phyloP scores from a whole-genome alignment of 2,797 vertebrate species.

The Chanos chanos region DNA sequence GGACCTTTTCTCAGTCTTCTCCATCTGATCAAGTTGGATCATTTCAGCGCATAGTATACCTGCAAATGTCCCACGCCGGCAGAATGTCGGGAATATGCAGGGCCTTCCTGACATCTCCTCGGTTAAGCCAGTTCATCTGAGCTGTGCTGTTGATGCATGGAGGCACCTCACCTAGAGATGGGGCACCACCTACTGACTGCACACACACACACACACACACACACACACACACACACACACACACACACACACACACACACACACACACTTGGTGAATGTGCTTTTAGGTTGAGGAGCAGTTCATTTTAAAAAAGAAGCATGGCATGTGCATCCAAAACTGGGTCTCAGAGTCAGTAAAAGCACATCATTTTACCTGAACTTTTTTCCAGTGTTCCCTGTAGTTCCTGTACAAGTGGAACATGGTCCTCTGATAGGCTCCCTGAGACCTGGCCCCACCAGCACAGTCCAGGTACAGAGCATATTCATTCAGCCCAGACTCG shows the following conservation, averaged over 20 bases:
- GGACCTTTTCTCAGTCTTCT: too few relatives aligned
- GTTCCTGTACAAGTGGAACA: conserved; percentile 65
- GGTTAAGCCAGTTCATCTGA: conserved; percentile 70
- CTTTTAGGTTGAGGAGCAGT: neutral
- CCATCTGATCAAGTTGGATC: too few relatives aligned
- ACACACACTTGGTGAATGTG: neutral
- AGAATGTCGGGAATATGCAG: conserved; percentile 68
- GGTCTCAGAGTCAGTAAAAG: too few relatives aligned
- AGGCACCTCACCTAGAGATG: conserved; percentile 51
- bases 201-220: neutral
- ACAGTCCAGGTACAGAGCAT: conserved; percentile 73
- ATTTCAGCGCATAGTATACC: conserved; percentile 41
- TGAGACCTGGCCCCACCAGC: conserved; percentile 47
- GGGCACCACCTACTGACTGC: conserved; percentile 23
- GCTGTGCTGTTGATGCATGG: conserved; percentile 74
- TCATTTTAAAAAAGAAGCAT: neutral
- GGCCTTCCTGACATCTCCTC: conserved; percentile 71
- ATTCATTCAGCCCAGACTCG: conserved; percentile 66
- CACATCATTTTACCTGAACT: too few relatives aligned
- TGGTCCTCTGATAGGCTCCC: conserved; percentile 55
- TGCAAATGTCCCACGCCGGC: conserved; percentile 74
- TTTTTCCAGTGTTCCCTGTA: conserved; percentile 40
- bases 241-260: too few relatives aligned
- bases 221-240: neutral
- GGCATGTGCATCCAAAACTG: too few relatives aligned